A percentile compares a stretch with the other conserved stretches of the same genome.
These are phyloP conservation scores for Pelobates fuscus DNA, from an alignment of 2,113 vertebrate genomes.

Conservation along the genomic window DNA sequence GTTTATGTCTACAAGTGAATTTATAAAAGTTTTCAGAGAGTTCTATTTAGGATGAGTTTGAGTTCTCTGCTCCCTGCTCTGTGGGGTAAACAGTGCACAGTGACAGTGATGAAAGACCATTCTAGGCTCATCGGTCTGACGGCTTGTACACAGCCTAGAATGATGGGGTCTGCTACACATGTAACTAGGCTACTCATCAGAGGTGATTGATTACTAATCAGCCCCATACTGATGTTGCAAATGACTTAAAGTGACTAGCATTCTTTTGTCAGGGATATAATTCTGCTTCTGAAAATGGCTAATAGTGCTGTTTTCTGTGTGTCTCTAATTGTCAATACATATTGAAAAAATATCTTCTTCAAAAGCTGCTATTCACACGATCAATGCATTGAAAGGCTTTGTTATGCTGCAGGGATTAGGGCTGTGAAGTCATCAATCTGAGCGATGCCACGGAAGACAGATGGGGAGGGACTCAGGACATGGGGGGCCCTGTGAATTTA, in stretches of 20 bases:
- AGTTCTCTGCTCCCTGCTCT: too few relatives aligned
- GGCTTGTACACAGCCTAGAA: constrained; percentile 31
- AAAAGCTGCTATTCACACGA: constrained; percentile 29
- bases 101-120: constrained; percentile 26
- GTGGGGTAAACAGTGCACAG: not conserved
- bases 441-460: constrained; percentile 35
- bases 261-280: constrained; percentile 9
- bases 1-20: too few relatives aligned
- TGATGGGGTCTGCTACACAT: constrained; percentile 22
- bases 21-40: too few relatives aligned
- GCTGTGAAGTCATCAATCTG: constrained; percentile 40
- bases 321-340: constrained; percentile 28
- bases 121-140: constrained; percentile 12
- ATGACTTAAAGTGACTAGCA: constrained; percentile 16
- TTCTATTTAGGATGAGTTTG: too few relatives aligned
- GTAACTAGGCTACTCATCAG: not conserved
- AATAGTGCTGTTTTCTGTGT: constrained; percentile 7
- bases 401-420: constrained; percentile 44
- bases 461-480: constrained; percentile 17
- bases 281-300: not conserved
- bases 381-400: constrained; percentile 23
- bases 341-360: constrained; percentile 27
- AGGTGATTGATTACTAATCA: constrained; percentile 35
- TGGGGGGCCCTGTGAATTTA: constrained; percentile 10
- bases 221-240: constrained; percentile 25